Evolutionary conservation across 2,888 invertebrate genomes (phyloP), one percentile per base, ranked within the genome.

Genomic region (Stratiomys singularior): DNA sequence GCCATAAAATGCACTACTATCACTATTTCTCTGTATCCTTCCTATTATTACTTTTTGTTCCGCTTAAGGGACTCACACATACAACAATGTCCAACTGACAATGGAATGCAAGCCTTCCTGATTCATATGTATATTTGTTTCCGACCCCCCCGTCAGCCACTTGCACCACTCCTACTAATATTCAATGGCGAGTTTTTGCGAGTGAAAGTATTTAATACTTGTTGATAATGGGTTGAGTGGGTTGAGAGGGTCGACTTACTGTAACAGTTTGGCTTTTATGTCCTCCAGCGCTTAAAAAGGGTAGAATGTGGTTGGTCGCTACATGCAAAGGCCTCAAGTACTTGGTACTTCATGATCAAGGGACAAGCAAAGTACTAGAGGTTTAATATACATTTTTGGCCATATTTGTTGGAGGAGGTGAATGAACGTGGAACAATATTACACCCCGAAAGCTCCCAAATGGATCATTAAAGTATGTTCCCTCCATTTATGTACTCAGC

Each of bases 381-480:
- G 37, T 37, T 37, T 37, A 37, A 37, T 37, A 37, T 9, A 37
- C 37, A 37, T 37, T 5, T 3, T 9, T 5, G 9, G 9, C 37
- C 37, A 37, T 37, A 5, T 5, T 37, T 5, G 9, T 37, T 3
- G 9, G 37, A 37, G 9, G 37, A 9, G 37, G 37, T 37, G 44
- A 37, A 30, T 74, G 37, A 44, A 30, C 60, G 74, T 27, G 37
- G 30, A 58, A 37, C 74, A 58, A 74, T 52, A 74, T 30, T 37
- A 56, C 18, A 30, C 15, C 46, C 37, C 37, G 28, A 76, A 76
- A 27, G 63, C 37, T 63, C 76, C 76, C 76, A 63, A 76, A 76
- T 76, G 76, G 76, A 76, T 76, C 76, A 76, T 76, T 76, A 76
- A 76, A 76, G 76, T 76, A 63, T 76, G 76, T 76, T 76, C 76